Conservation (phyloP, 1,140 invertebrate species). For the Chymomyza costata region DNA sequence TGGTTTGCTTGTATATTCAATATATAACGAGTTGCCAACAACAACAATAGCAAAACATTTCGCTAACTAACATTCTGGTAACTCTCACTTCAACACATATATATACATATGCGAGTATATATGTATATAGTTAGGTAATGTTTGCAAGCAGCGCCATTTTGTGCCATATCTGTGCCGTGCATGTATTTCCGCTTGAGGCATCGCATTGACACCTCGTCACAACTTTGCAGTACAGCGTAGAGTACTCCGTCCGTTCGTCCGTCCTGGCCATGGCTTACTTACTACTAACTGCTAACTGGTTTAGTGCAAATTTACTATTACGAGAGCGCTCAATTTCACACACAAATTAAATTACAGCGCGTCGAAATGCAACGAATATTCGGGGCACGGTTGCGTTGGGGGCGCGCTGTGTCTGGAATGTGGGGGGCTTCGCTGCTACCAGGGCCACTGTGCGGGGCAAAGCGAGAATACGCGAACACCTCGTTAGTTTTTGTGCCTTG, state of each 20-base stretch:
- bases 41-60: too few species aligned
- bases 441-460: conserved; percentile 4
- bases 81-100: too few species aligned
- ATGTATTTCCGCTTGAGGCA: conserved; percentile 29
- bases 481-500: conserved; percentile 65
- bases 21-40: too few species aligned
- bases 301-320: conserved; percentile 69
- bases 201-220: conserved; percentile 67
- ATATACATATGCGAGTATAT: too few species aligned
- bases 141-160: too few species aligned
- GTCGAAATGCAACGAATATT: conserved; percentile 37
- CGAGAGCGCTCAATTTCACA: conserved; percentile 68
- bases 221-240: conserved; percentile 46
- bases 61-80: too few species aligned
- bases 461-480: conserved; percentile 54
- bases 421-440: too few species aligned
- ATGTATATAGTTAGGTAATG: too few species aligned
- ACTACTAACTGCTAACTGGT: conserved; percentile 49
- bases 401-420: neutral
- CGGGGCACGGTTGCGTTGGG: neutral
- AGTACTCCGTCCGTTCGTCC: neutral
- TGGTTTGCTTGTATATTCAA: too few species aligned
- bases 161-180: too few species aligned
- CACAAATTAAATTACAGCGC: conserved; percentile 64
- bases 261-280: conserved; percentile 9